Evolutionary conservation across 2,888 invertebrate species (phyloP).

Genomic region (Parnassius smintheus): DNA sequence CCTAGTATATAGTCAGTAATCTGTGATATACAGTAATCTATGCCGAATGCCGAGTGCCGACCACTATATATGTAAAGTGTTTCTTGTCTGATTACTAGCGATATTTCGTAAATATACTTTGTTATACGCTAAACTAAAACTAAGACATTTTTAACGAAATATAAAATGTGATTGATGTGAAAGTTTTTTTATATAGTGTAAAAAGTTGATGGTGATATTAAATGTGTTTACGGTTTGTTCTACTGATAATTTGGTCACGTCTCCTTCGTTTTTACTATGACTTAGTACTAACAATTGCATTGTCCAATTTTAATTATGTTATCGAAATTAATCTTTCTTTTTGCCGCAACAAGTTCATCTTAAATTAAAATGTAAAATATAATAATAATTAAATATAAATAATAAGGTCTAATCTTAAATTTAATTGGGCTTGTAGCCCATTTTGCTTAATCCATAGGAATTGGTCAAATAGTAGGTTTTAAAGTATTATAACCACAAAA

Average conservation of each 20-base stretch:
- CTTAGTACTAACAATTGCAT: neutral
- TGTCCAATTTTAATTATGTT: neutral
- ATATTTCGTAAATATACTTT: neutral
- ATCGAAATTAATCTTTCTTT: too few species aligned
- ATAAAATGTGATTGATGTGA: slow-evolving; percentile 28
- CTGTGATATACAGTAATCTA: too few species aligned
- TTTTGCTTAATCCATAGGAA: too few species aligned
- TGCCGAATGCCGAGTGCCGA: too few species aligned
- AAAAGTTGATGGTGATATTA: slow-evolving; percentile 47
- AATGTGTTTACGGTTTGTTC: slow-evolving; percentile 68
- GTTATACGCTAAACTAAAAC: neutral
- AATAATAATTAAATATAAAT: too few species aligned
- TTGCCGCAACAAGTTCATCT: too few species aligned
- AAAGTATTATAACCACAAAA: too few species aligned
- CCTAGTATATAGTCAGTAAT: too few species aligned
- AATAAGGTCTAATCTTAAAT: too few species aligned
- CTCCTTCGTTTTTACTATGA: slow-evolving; percentile 37
- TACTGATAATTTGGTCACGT: slow-evolving; percentile 57
- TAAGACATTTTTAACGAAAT: slow-evolving; percentile 1
- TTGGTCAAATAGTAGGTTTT: too few species aligned
- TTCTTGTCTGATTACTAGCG: slow-evolving; percentile 11
- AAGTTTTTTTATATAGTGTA: slow-evolving; percentile 21
- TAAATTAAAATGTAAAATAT: too few species aligned
- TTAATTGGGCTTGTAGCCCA: too few species aligned
- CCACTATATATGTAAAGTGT: slow-evolving; percentile 4